These are phyloP conservation scores for Scomberomorus guttatus DNA, from an alignment of 2,797 vertebrate species.

Conservation along the genomic window DNA sequence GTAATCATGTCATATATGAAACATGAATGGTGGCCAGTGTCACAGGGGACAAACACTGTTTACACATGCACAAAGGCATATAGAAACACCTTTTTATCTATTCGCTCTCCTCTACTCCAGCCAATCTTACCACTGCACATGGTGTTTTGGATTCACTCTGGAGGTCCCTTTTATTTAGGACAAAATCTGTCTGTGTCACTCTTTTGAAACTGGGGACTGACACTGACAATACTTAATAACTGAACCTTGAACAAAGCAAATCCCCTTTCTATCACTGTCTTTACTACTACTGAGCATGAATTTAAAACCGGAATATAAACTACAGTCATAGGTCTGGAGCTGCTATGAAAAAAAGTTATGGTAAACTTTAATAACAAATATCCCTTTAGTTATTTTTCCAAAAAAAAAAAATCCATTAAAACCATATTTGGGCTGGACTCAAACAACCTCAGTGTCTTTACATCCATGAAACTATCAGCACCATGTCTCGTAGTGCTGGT, in stretches of 20 bases:
- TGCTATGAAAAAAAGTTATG: background rate
- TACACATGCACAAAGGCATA: conserved; percentile 44
- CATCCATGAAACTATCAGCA: conserved; percentile 50
- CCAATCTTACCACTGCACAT: conserved; percentile 65
- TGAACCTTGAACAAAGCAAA: conserved; percentile 61
- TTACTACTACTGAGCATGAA: conserved; percentile 31
- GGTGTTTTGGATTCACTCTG: conserved; percentile 52
- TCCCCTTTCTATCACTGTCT: conserved; percentile 24
- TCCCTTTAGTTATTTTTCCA: background rate
- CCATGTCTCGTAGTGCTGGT: conserved; percentile 23
- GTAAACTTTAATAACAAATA: conserved; percentile 11
- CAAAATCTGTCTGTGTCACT: conserved; percentile 57
- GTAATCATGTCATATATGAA: conserved; percentile 73
- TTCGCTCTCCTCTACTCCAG: conserved; percentile 50
- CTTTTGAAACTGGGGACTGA: conserved; percentile 57
- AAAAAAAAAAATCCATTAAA: conserved; percentile 2
- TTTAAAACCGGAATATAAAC: conserved; percentile 35
- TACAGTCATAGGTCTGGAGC: conserved; percentile 7
- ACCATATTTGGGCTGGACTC: conserved; percentile 27
- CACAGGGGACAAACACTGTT: conserved; percentile 57
- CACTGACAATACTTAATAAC: conserved; percentile 55
- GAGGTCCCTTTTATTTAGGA: conserved; percentile 62
- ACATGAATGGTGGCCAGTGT: conserved; percentile 71
- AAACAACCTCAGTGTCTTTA: conserved; percentile 33
- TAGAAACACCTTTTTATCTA: conserved; percentile 57